Percentiles rank a stretch among this genome's conserved stretches.
Evolutionary conservation across 2,113 vertebrate species (phyloP).

Genomic region (Promerops cafer): DNA sequence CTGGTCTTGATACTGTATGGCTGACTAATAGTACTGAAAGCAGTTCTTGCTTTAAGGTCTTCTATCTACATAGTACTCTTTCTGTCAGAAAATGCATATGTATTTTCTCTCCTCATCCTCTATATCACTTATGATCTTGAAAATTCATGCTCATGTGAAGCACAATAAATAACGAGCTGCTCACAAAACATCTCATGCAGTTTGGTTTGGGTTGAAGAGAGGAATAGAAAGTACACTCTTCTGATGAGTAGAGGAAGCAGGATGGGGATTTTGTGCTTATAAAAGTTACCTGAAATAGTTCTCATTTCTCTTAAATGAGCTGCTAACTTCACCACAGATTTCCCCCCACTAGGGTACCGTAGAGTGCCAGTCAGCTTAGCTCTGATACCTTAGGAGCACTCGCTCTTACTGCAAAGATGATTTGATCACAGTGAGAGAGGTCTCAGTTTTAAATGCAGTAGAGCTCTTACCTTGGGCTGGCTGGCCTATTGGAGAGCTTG

Average conservation of each 20-base stretch:
- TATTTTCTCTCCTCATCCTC: constrained; percentile 47
- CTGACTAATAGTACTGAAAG: not conserved
- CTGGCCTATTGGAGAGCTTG: not conserved
- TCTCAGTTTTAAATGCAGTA: not conserved
- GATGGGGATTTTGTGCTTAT: not conserved
- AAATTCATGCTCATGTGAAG: constrained; percentile 44
- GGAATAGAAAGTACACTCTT: not conserved
- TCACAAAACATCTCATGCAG: not conserved
- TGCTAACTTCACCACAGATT: not conserved
- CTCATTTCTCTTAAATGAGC: not conserved
- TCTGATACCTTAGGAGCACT: not conserved
- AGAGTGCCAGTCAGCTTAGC: not conserved
- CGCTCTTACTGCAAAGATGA: not conserved
- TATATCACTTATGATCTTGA: constrained; percentile 12
- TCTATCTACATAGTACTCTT: not conserved
- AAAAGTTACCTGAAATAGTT: not conserved
- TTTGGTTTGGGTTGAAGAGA: not conserved
- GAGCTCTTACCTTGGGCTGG: not conserved
- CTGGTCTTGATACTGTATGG: not conserved
- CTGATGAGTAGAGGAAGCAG: not conserved
- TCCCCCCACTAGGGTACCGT: not conserved
- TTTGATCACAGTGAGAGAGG: not conserved
- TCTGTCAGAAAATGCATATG: constrained; percentile 6
- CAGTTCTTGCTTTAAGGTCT: not conserved
- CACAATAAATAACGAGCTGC: constrained; percentile 35